Base-by-base conservation (phyloP, 2,797 vertebrate species). In the Leptodactylus fallax region DNA sequence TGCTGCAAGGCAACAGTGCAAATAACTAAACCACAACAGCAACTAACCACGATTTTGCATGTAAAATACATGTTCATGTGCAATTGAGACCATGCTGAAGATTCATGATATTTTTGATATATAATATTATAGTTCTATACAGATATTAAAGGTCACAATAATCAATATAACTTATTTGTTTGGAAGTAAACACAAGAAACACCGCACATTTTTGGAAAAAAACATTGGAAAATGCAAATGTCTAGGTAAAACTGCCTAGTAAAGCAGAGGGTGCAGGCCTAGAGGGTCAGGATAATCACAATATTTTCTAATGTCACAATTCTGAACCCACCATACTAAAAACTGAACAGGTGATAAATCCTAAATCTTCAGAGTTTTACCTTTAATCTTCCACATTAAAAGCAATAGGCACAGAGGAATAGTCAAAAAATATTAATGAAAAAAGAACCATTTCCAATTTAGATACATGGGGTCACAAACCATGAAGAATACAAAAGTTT, bases 381-480 rank as follows among this genome's bases (percentile, higher is more conserved):
- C 19, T 74, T 74, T 74, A 74, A 74, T 74, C 47, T 74, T 21
- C 1, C 71, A 74, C 45, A 74, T 49, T 49, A 74, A 77, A 51
- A 77, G 49, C 74, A 77, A 77, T 53, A 23, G 21, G 6, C 74
- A 53, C 49, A 23, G 13, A 77, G 49, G 49, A 21, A 77, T 23
- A 77, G 74, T 53, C 47, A 53, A 77, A 45, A 53, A 51, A 53
- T 77, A 77, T 77, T 53, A 53, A 77, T 77, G 74, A 23, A 23
- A 77, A 77, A 77, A 53, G 4, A 53, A 77, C 51, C 49, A 77
- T 77, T 77, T 77, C 49, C 74, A 77, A 77, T 77, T 7, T 77
- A 74, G 47, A 49, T 53, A 21, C 17, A 49, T 13, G 1, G 17
- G 17, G 49, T n/a, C 11, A 53, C 4, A 51, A 77, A 53, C 47